Evolutionary conservation across 1,140 invertebrate species (phyloP).

Genomic region (Kradibia gibbosae): DNA sequence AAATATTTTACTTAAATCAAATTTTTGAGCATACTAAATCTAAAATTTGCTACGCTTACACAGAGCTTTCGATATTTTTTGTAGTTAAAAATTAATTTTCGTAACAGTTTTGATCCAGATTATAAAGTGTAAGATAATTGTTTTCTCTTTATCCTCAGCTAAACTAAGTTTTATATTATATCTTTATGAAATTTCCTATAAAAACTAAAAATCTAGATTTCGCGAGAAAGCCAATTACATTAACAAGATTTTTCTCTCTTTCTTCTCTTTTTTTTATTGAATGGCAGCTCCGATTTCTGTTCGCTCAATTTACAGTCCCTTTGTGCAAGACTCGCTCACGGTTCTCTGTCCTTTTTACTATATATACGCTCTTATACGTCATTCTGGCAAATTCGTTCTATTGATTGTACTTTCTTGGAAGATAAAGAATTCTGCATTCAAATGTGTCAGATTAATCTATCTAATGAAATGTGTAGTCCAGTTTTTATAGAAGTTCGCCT

Average conservation of each 20-base stretch:
- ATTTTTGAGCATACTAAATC: no score
- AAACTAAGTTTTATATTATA: slow-evolving; percentile 13
- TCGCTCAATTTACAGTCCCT: slow-evolving; percentile 31
- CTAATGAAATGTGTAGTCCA: neutral
- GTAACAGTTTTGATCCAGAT: neutral
- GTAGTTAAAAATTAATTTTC: no score
- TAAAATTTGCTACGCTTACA: no score
- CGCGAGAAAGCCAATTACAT: slow-evolving; percentile 16
- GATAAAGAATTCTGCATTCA: neutral
- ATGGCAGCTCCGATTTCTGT: slow-evolving; percentile 7
- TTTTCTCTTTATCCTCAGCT: neutral
- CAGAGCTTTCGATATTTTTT: no score
- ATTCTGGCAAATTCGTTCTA: neutral
- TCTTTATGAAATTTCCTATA: slow-evolving; percentile 12
- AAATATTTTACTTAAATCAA: no score
- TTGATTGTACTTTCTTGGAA: slow-evolving; percentile 21
- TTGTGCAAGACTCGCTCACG: slow-evolving; percentile 14
- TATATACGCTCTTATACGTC: neutral
- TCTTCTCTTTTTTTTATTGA: no score
- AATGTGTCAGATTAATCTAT: neutral
- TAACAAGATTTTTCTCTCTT: slow-evolving; percentile 35
- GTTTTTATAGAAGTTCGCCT: neutral
- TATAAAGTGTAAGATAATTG: neutral
- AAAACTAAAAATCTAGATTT: slow-evolving; percentile 28
- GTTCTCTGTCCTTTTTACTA: neutral